phyloP scores from a whole-genome alignment of 2,797 vertebrate genomes.

The Cottoperca gobio region DNA sequence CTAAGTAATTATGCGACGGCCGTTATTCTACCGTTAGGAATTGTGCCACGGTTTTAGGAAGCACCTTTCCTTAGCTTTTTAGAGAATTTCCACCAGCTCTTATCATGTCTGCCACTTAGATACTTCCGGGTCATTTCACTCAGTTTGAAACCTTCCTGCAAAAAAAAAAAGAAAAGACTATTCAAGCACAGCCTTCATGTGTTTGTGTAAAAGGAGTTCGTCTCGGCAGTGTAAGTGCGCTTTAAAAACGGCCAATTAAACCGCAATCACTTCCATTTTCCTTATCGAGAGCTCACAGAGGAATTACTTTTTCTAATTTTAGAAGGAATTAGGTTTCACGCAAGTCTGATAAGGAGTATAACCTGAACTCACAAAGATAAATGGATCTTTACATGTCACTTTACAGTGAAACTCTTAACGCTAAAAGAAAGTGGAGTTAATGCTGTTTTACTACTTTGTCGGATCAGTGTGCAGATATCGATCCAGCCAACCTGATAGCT shows the following conservation, averaged over 20 bases:
- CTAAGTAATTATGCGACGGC: no score
- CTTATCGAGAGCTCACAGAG: constrained; percentile 25
- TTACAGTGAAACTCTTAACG: constrained; percentile 4
- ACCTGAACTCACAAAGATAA: constrained; percentile 8
- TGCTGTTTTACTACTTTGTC: constrained; percentile 17
- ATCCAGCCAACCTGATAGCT: constrained; percentile 23
- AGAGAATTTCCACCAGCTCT: background rate
- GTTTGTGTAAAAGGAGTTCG: background rate
- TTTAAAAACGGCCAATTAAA: constrained; percentile 33
- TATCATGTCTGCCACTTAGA: background rate
- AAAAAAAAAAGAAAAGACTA: no score
- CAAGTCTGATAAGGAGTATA: constrained; percentile 22
- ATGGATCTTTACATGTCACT: background rate
- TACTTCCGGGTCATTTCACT: no score
- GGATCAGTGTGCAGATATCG: constrained; percentile 28
- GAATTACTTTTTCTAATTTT: constrained; percentile 35
- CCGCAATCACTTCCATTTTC: constrained; percentile 15
- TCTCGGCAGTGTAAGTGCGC: background rate
- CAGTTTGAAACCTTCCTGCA: no score
- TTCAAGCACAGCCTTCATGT: no score
- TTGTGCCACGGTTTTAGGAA: no score
- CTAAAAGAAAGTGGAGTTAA: background rate
- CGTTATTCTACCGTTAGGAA: no score
- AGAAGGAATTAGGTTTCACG: constrained; percentile 9
- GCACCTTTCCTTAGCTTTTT: background rate